Percentiles rank a stretch among this genome's conserved stretches.
These are phyloP conservation scores for Lepidocolaptes lacrymiger DNA, from an alignment of 2,797 vertebrate species.

Conservation along the genomic window DNA sequence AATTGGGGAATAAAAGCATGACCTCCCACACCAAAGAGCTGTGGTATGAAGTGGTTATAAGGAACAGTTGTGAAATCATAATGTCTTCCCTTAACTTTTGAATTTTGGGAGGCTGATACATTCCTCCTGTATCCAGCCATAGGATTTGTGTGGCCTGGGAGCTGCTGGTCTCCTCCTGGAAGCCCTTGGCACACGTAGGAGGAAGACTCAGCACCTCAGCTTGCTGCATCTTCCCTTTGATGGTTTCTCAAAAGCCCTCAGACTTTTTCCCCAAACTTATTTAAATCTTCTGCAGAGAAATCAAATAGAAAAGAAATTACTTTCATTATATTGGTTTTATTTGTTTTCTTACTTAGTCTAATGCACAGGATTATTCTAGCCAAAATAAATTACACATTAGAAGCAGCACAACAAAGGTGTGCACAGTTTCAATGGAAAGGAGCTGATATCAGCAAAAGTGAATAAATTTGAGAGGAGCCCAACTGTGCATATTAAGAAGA, in stretches of 20 bases:
- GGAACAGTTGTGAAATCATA: neutral
- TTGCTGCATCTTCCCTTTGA: neutral
- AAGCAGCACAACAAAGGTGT: conserved; percentile 17
- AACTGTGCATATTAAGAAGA: conserved; percentile 10
- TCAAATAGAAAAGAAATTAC: conserved; percentile 13
- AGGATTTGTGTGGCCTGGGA: neutral
- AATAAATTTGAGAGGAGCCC: neutral
- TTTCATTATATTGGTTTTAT: conserved; percentile 23
- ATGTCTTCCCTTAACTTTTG: neutral
- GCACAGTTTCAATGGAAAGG: neutral
- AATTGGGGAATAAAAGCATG: neutral
- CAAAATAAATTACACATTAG: conserved; percentile 14
- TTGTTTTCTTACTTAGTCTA: conserved; percentile 39
- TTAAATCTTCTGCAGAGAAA: neutral
- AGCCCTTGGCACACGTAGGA: accelerated
- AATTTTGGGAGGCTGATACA: neutral
- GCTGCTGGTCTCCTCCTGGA: neutral
- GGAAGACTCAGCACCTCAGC: neutral
- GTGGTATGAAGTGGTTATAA: neutral
- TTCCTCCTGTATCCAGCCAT: accelerated
- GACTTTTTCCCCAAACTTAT: neutral
- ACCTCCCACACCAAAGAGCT: neutral
- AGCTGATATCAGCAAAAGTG: neutral
- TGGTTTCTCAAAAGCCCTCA: neutral
- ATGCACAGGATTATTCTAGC: neutral